Percentiles rank a stretch among this genome's conserved stretches.
Evolutionary conservation across 1,140 invertebrate genomes (phyloP).

Genomic region (Chironomus tepperi): DNA sequence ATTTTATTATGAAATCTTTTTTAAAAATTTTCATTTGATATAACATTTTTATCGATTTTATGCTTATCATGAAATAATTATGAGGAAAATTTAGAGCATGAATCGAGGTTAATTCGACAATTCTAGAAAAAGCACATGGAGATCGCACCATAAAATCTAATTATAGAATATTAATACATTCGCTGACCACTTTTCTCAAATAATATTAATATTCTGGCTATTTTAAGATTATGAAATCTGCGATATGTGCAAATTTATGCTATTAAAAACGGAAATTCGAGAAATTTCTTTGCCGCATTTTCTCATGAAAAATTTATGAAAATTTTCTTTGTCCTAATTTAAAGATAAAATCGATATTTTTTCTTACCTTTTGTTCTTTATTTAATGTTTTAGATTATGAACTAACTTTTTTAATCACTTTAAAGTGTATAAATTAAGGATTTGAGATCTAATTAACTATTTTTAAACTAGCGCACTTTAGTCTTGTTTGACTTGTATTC

Average conservation of each 20-base stretch:
- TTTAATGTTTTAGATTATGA: background rate
- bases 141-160: background rate
- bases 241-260: background rate
- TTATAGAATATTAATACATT: background rate
- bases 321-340: background rate
- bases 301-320: background rate
- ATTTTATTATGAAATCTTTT: no score
- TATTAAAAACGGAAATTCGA: background rate
- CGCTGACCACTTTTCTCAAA: no score
- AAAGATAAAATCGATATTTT: background rate
- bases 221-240: no score
- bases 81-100: background rate
- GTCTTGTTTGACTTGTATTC: no score
- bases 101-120: background rate
- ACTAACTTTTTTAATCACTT: background rate
- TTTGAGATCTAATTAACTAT: background rate
- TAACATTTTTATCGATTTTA: no score
- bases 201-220: no score
- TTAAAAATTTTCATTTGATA: no score
- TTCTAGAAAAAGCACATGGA: background rate
- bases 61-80: no score
- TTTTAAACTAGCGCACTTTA: no score
- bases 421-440: background rate
- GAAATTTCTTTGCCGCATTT: background rate
- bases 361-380: background rate